Conservation (phyloP, 2,797 vertebrate species). For the Vespertilio murinus region DNA sequence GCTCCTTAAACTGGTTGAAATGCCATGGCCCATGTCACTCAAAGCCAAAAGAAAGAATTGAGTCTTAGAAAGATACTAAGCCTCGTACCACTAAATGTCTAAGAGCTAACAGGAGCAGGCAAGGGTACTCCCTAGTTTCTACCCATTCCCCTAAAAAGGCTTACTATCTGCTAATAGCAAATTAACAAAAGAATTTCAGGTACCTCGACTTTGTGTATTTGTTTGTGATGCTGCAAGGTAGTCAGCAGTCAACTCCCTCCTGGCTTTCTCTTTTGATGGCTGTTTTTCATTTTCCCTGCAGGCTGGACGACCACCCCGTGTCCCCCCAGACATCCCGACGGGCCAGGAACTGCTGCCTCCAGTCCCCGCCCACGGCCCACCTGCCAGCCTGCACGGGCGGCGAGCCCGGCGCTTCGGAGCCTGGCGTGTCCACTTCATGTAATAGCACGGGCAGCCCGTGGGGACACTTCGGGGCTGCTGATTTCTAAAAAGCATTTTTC, state of each 20-base stretch:
- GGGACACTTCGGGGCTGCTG: not conserved
- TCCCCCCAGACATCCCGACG: conserved; percentile 73
- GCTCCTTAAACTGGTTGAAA: not conserved
- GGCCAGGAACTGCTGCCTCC: conserved; percentile 76
- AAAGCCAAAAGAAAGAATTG: not conserved
- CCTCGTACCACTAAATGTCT: not conserved
- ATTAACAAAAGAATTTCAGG: not conserved
- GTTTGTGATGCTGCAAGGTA: accelerated
- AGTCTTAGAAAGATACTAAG: not conserved
- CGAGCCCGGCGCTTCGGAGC: conserved; percentile 83
- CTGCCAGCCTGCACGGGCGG: conserved; percentile 83
- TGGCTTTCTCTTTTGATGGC: not conserved
- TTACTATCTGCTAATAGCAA: not conserved
- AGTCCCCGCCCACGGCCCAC: conserved; percentile 71
- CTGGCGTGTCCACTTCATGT: conserved; percentile 85
- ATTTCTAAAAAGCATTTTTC: conserved; percentile 50
- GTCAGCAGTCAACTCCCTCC: accelerated
- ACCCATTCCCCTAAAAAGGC: not conserved
- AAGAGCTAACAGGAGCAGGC: not conserved
- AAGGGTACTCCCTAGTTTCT: not conserved
- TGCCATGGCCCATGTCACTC: not conserved
- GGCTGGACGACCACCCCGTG: conserved; percentile 66
- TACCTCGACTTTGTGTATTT: not conserved
- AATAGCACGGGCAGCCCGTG: conserved; percentile 52
- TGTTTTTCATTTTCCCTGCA: conserved; percentile 67